Evolutionary conservation across 2,888 invertebrate species (phyloP), one percentile per base, ranked within the genome.

Genomic region (Idaea dimidiata): DNA sequence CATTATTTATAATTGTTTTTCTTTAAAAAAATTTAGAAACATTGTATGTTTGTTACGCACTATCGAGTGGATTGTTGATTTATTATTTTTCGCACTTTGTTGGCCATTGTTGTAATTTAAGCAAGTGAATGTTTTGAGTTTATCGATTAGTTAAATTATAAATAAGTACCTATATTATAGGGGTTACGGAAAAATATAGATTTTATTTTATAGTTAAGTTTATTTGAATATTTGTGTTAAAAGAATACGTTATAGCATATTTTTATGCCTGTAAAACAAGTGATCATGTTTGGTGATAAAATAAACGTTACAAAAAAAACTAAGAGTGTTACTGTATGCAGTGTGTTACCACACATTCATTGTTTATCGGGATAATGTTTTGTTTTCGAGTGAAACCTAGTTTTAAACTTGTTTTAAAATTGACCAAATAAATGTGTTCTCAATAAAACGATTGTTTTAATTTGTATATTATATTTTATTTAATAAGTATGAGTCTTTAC

Each of bases 351-450:
- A 77, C 76, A 73, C 76, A 72, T n/a, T 74, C 72, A 76, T 77
- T 80, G 78, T 83, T 81, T 79, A 75, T 74, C 79, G 81, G 77
- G 78, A 75, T 77, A 78, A 71, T 78, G 78, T 83, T 82, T 81
- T 81, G 82, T 89, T 89, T 87, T 89, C 72, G 89, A 86, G 89
- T 90, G 88, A 85, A 86, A 81, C 80, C 84, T 87, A 85, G 84
- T 88, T 89, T 86, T 83, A 82, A 86, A 79, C 83, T 79, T 87
- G 83, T 87, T 88, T 82, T 86, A 81, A 87, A 83, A 86, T 86
- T 91, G 92, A 92, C 92, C 91, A 91, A 92, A 91, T 91, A 92
- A 91, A 92, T 89, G 92, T 92, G 92, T 92, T 92, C 91, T 87
- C 77, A 90, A 86, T 86, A 86, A 90, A 81, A 75, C 16, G 58